phyloP scores from a whole-genome alignment of 2,888 invertebrate species.

The Drosophila setosimentum region DNA sequence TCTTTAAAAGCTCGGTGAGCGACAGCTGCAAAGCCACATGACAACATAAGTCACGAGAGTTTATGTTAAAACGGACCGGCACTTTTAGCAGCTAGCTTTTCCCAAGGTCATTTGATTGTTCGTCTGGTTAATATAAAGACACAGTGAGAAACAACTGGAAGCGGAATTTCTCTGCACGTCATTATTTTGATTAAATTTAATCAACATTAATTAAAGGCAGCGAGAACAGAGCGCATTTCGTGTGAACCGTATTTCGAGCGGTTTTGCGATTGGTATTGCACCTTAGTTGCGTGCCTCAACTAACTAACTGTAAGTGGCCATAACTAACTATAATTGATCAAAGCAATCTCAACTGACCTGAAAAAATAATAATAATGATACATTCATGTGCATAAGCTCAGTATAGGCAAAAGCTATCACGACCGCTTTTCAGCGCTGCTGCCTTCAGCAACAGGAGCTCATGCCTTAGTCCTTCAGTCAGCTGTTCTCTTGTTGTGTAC shows the following conservation, averaged over 20 bases:
- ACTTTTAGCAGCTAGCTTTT: conserved; percentile 37
- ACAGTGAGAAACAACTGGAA: conserved; percentile 6
- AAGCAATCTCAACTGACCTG: conserved; percentile 33
- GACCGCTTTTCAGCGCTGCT: conserved; percentile 6
- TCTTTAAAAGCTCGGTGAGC: conserved; percentile 33
- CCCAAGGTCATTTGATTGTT: conserved; percentile 47
- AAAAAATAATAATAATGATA: conserved; percentile 25
- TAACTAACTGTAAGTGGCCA: conserved; percentile 33
- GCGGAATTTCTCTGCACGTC: conserved; percentile 5
- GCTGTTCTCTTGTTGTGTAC: conserved; percentile 32
- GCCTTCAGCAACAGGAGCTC: conserved; percentile 28
- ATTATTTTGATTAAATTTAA: conserved; percentile 45
- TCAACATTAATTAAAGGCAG: conserved; percentile 45
- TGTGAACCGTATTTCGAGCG: conserved; percentile 17
- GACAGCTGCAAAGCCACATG: conserved; percentile 35
- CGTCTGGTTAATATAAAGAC: conserved; percentile 39
- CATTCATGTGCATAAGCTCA: conserved; percentile 33
- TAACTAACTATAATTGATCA: conserved; percentile 60
- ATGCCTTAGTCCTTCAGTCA: conserved; percentile 20
- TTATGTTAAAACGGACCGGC: conserved; percentile 42
- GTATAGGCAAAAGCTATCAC: conserved; percentile 17
- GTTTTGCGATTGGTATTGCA: conserved; percentile 15
- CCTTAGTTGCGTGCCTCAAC: conserved; percentile 47
- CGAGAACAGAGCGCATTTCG: conserved; percentile 17
- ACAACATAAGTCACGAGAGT: conserved; percentile 67